Percentiles rank a stretch among this genome's conserved stretches.
Evolutionary conservation across 2,888 invertebrate species (phyloP).

Genomic region (Phrixothrix hirtus): DNA sequence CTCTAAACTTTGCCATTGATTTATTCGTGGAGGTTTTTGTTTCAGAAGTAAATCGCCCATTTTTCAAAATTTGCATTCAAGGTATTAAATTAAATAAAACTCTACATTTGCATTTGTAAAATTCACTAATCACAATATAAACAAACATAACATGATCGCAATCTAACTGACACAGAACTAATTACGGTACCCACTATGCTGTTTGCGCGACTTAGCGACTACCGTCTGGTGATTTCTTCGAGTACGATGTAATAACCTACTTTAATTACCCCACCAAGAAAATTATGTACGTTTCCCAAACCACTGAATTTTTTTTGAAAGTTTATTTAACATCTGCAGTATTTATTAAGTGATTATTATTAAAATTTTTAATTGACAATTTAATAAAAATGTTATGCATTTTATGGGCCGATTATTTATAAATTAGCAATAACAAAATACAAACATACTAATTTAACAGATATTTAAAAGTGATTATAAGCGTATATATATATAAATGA

Average conservation of each 20-base stretch:
- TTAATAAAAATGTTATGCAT: too few relatives aligned
- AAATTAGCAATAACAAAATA: too few relatives aligned
- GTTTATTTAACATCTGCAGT: conserved; percentile 11
- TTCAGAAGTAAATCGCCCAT: conserved; percentile 68
- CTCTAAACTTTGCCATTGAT: conserved; percentile 54
- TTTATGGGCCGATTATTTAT: too few relatives aligned
- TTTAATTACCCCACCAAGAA: conserved; percentile 20
- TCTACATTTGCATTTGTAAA: neutral
- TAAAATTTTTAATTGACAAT: too few relatives aligned
- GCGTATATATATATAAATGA: too few relatives aligned
- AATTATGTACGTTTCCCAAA: conserved; percentile 16
- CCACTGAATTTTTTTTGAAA: conserved; percentile 18
- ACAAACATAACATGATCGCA: too few relatives aligned
- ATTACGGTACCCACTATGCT: conserved; percentile 6
- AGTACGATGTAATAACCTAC: conserved; percentile 22
- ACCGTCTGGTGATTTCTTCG: conserved; percentile 20
- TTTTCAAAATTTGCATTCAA: neutral
- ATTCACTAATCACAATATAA: neutral
- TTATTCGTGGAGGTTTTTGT: conserved; percentile 63
- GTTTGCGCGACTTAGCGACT: too few relatives aligned
- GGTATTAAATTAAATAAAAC: conserved; percentile 4
- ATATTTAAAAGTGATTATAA: too few relatives aligned
- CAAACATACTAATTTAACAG: too few relatives aligned
- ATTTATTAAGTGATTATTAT: too few relatives aligned
- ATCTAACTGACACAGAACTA: neutral